Base-by-base conservation (phyloP, 2,888 invertebrate genomes). In the Hemaris fuciformis region DNA sequence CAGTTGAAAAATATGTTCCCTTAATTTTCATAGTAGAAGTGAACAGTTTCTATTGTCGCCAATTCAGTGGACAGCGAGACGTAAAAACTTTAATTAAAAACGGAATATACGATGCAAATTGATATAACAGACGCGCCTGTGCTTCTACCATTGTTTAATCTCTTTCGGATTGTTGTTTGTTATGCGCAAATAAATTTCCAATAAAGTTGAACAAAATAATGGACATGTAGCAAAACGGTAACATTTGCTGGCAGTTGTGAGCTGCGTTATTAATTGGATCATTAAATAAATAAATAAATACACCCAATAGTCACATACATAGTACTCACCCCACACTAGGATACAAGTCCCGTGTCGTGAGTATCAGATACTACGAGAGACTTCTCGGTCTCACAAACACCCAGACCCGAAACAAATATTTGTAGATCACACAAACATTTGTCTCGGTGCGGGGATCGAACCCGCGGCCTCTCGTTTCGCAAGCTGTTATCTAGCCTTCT, bases 151-250 rank as follows among this genome's bases (percentile, higher is more conserved):
- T 31, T 27, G 31, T 53, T 53, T 53, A 53, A 53, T 53, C 53
- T 56, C 46, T 57, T 59, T 56, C 46, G 60, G 63, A 72, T 73
- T 66, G 68, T 65, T 69, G 72, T 77, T 72, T 71, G 73, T 77
- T 70, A 74, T 71, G 68, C 64, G 64, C 69, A 64, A 65, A 75
- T 77, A 77, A 76, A 79, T 74, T 61, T 62, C 59, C 67, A 65
- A 59, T 63, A 53, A 31, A 53, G 18, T 53, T 10, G 53, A 18
- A 18, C 53, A 31, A 53, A 31, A 20, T 53, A 53, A 53, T 27
- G 18, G 31, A 27, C 53, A 53, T 15, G 8, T 53, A 53, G 53
- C 27, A 53, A 48, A 53, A 15, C 7, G 13, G 22, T n/a, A 15
- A 48, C n/a, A 25, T 27, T 48, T 48, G 48, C 6, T 48, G 6